Evolutionary conservation across 2,888 invertebrate species (phyloP), one percentile per base, ranked within the genome.

Genomic region (Dromius quadrimaculatus): DNA sequence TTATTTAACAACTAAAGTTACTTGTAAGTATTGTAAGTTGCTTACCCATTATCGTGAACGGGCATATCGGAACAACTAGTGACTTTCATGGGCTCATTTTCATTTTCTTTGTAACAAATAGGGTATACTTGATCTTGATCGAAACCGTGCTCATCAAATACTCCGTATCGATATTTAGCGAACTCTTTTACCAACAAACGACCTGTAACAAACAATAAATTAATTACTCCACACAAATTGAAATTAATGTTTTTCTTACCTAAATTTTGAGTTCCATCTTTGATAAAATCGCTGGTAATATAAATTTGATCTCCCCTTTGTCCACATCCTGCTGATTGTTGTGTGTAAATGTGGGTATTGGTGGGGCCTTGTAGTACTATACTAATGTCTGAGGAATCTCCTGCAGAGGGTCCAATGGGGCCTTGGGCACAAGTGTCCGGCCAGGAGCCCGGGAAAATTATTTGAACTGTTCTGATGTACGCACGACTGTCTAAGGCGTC

Each of bases 121-220:
- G 88, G 88, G 77, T 88, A 88, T 32, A 87, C 83, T 0, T 84
- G 83, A 77, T 89, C 88, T 50, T 83, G 84, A 38, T 80, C 80
- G 76, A 85, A 88, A 1, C 89, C 89, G 71, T 86, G 85, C 78
- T 90, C 90, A 75, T 89, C 89, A 78, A 89, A 90, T 2, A 90
- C 86, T 1, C 90, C 90, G 81, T 89, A 90, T 0, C 89, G 85
- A 76, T 87, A 88, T 81, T 88, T 89, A 2, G 87, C 87, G 85
- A 89, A 90, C 76, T 90, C 87, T 75, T 86, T 86, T 0, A 88
- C 84, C 32, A 90, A 76, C 8, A 84, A 80, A 62, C 85, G 83
- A 32, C 82, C 82, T 45, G 45, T 19, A 45, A 43, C 15, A 11
- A 19, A 45, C 4, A 19, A 78, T 19, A 32, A 54, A 54, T 32